Conservation (phyloP, 2,113 vertebrate genomes). For the Rhipidura dahli region DNA sequence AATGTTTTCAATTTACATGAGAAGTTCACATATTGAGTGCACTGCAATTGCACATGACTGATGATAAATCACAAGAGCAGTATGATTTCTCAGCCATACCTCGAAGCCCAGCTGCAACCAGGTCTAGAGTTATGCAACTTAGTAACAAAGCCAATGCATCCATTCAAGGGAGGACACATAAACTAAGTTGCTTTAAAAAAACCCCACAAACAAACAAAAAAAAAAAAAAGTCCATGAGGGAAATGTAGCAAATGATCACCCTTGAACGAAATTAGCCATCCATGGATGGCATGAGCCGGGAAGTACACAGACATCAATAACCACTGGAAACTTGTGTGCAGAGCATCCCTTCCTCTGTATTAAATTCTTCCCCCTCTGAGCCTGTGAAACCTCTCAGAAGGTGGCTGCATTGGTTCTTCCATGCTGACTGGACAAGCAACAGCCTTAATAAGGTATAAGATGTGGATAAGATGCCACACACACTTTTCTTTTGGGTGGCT, state of each 20-base stretch:
- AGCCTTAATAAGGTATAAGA: not conserved
- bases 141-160: not conserved
- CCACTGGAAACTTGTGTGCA: not conserved
- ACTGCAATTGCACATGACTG: not conserved
- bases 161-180: not conserved
- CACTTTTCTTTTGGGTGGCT: not conserved
- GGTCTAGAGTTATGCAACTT: not conserved
- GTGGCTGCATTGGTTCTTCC: not conserved
- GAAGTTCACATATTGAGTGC: not conserved
- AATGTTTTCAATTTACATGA: not conserved
- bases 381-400: not conserved
- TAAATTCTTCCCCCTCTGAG: not conserved
- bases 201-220: accelerated
- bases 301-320: not conserved
- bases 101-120: not conserved
- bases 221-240: not conserved
- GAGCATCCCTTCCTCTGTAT: not conserved
- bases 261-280: not conserved
- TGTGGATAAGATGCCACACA: not conserved
- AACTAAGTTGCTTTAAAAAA: not conserved
- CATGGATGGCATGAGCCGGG: not conserved
- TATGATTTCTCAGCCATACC: not conserved
- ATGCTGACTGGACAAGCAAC: not conserved
- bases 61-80: not conserved
- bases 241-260: not conserved